A percentile compares a stretch with the other conserved stretches of the same genome.
These are phyloP conservation scores for Drosophila parabipectinata DNA, from an alignment of 1,140 invertebrate species.

Conservation along the genomic window DNA sequence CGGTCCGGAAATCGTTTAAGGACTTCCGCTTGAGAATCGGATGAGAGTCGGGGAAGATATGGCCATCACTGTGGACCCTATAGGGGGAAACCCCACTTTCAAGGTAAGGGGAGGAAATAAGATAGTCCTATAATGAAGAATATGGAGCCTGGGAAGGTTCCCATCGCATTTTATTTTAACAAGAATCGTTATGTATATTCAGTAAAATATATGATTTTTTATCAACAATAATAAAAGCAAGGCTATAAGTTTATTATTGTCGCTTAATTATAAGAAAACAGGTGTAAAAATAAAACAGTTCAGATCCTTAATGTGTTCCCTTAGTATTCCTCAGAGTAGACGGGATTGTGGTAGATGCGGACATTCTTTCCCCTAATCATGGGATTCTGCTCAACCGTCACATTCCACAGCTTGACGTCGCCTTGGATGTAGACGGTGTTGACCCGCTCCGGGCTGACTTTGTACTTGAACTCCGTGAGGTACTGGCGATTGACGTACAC, in stretches of 20 bases:
- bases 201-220: constrained; percentile 1
- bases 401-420: constrained; percentile 83
- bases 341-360: constrained; percentile 72
- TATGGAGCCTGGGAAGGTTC: not conserved
- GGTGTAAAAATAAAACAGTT: constrained; percentile 8
- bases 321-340: constrained; percentile 47
- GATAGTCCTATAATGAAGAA: not conserved
- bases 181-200: constrained; percentile 10
- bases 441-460: constrained; percentile 65
- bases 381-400: constrained; percentile 65
- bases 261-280: constrained; percentile 36
- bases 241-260: constrained; percentile 56
- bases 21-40: too few relatives aligned
- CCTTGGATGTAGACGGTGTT: constrained; percentile 85
- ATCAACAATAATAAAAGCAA: constrained; percentile 1
- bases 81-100: too few relatives aligned
- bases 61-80: too few relatives aligned
- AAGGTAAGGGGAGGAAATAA: too few relatives aligned
- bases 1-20: too few relatives aligned
- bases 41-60: too few relatives aligned
- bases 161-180: constrained; percentile 14
- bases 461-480: constrained; percentile 83
- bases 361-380: constrained; percentile 57
- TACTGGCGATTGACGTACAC: constrained; percentile 84
- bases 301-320: not conserved